Base-by-base conservation (phyloP, 2,797 vertebrate species). In the Peromyscus aztecus region DNA sequence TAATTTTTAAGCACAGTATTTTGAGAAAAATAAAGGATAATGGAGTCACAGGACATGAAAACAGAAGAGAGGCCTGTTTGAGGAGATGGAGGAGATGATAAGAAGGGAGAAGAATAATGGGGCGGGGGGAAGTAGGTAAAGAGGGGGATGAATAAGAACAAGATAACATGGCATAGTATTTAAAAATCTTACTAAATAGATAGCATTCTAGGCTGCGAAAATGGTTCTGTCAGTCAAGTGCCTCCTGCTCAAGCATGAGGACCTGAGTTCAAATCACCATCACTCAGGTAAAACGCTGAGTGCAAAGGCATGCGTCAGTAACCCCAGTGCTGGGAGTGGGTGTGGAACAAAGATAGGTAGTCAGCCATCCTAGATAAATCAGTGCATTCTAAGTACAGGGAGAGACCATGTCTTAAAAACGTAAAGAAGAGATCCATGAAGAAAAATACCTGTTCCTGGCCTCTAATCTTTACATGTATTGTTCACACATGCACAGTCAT, bases 121-220 rank as follows among this genome's bases (percentile, higher is more conserved):
- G 17, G 21, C 0, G 43, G 17, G 21, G 0, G 43, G 43, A 31
- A 11, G 29, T 5, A 27, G 34, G 3, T 2, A 5, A n/a, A 4
- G 7, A 49, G 4, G 8, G 7, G 23, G 16, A 16, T 29, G n/a
- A 37, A 52, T 19, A 12, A 31, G 49, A 88, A 40, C 24, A 21
- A 40, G 37, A 31, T 43, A 57, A 21, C 24, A 57, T 40, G 67
- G n/a, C n/a, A 29, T 12, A 2, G 16, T 21, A 63, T 31, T 21
- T 65, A 65, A 46, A 43, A 46, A 46, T 84, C 31, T 21, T 21
- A 13, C 5, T 65, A 65, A 46, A 24, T n/a, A n/a, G 31, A 86
- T 5, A 49, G 2, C 46, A 71, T 69, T 10, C 17, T 37, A 46
- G 46, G 2, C 13, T 19, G 65, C 13, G 8, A 24, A 17, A 55